Percentiles rank a stretch among this genome's conserved stretches.
phyloP scores from a whole-genome alignment of 2,888 invertebrate genomes.

The Drosophila monieri region DNA sequence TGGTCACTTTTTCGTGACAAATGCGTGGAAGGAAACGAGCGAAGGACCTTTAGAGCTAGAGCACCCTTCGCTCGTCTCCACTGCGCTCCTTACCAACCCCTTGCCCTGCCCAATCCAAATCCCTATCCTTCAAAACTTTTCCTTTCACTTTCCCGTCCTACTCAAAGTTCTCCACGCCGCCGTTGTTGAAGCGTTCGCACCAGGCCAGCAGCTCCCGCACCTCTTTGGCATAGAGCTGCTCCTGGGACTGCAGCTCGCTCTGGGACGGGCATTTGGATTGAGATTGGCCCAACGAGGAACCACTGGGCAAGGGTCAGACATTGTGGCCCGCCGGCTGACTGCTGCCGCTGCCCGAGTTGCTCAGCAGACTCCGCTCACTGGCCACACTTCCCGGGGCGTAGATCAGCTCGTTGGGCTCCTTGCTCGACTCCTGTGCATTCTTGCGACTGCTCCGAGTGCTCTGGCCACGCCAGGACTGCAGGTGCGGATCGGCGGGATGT shows the following conservation, averaged over 20 bases:
- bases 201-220: conserved; percentile 80
- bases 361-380: conserved; percentile 83
- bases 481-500: conserved; percentile 32
- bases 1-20: conserved; percentile 38
- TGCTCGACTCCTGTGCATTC: conserved; percentile 73
- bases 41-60: neutral
- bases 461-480: conserved; percentile 74
- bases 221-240: conserved; percentile 78
- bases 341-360: conserved; percentile 82
- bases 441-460: conserved; percentile 71
- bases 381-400: conserved; percentile 83
- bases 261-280: conserved; percentile 12
- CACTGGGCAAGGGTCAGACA: conserved; percentile 75
- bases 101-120: neutral
- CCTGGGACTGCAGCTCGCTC: conserved; percentile 52
- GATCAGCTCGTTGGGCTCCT: conserved; percentile 83
- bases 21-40: neutral
- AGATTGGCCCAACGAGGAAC: conserved; percentile 27
- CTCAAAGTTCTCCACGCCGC: conserved; percentile 76
- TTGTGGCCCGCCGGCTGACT: conserved; percentile 71
- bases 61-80: neutral
- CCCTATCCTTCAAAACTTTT: neutral
- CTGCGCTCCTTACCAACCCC: neutral
- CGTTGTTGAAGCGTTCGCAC: conserved; percentile 81
- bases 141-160: conserved; percentile 29